Percentiles rank a stretch among this genome's conserved stretches.
phyloP scores from a whole-genome alignment of 2,113 vertebrate genomes.

The Suncus etruscus region DNA sequence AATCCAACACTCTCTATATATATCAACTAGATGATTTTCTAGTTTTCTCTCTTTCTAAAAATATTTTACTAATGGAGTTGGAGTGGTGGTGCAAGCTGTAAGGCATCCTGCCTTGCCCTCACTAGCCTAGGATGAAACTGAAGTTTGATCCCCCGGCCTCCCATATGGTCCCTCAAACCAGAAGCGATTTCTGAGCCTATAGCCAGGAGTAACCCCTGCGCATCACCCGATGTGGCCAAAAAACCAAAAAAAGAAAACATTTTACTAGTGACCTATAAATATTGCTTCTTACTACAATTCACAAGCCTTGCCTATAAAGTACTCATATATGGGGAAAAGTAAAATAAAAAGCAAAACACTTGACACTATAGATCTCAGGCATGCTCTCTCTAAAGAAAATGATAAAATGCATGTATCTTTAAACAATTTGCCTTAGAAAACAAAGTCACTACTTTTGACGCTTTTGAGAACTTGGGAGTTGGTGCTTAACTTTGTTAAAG shows the following conservation, averaged over 20 bases:
- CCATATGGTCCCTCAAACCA: no score
- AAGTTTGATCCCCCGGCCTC: no score
- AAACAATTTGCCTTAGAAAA: slow-evolving; percentile 4
- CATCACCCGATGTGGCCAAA: no score
- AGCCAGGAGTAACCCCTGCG: no score
- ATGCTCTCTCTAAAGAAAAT: neutral
- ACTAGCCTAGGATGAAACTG: no score
- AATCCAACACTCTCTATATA: neutral
- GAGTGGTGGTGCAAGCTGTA: no score
- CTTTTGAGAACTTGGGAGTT: neutral
- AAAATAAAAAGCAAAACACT: neutral
- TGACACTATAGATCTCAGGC: neutral
- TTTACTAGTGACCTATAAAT: no score
- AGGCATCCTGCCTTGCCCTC: no score
- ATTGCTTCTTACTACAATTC: neutral
- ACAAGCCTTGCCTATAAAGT: neutral
- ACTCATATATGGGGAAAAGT: neutral
- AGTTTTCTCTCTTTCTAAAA: no score
- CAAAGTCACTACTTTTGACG: neutral
- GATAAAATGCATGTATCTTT: neutral
- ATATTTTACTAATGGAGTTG: no score
- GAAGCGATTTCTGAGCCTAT: no score
- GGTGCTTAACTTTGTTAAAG: neutral
- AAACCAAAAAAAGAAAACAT: no score
- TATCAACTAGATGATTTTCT: neutral